Percentiles rank a stretch among this genome's conserved stretches.
phyloP scores from a whole-genome alignment of 1,140 invertebrate genomes.

The Camponotus floridanus region DNA sequence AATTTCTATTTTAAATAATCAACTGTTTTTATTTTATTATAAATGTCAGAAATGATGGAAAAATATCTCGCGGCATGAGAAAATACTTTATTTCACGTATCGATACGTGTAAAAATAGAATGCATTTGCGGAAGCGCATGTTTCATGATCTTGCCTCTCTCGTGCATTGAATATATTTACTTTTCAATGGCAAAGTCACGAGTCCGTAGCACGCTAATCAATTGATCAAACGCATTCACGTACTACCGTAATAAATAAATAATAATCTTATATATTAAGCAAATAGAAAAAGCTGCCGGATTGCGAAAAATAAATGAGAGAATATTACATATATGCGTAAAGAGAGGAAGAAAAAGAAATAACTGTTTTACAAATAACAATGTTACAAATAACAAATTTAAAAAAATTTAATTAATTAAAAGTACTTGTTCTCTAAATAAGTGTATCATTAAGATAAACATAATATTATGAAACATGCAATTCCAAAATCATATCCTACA shows the following conservation, averaged over 20 bases:
- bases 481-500: background rate
- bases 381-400: background rate
- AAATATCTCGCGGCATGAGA: conserved; percentile 17
- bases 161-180: conserved; percentile 49
- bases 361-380: too few relatives aligned
- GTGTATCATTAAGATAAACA: background rate
- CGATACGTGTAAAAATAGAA: conserved; percentile 45
- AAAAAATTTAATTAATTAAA: conserved; percentile 1
- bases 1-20: background rate
- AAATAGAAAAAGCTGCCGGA: conserved; percentile 2
- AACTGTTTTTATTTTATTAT: background rate
- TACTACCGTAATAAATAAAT: conserved; percentile 33
- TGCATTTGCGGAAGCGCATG: conserved; percentile 29
- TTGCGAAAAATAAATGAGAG: background rate
- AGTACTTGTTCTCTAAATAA: background rate
- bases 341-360: background rate
- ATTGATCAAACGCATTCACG: conserved; percentile 32
- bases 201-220: conserved; percentile 28
- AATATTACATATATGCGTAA: background rate
- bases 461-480: background rate
- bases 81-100: conserved; percentile 43
- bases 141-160: conserved; percentile 49
- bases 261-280: conserved; percentile 29
- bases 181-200: conserved; percentile 36
- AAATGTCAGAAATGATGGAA: background rate